These are phyloP conservation scores for Cherax quadricarinatus DNA, from an alignment of 1,140 invertebrate species.

Conservation along the genomic window DNA sequence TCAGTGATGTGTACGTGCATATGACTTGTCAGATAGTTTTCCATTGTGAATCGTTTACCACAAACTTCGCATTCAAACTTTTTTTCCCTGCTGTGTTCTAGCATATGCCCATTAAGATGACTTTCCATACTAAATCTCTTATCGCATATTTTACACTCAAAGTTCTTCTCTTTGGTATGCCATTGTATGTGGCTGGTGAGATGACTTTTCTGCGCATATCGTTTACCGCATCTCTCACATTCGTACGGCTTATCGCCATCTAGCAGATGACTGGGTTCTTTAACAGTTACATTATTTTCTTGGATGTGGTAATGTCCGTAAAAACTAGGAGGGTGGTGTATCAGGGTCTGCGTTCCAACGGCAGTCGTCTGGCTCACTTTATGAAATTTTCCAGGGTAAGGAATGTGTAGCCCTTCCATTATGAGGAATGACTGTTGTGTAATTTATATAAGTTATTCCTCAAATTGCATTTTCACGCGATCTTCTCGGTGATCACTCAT, in stretches of 20 bases:
- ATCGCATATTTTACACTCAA: conserved; percentile 58
- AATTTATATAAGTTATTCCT: not conserved
- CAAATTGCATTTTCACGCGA: conserved; percentile 13
- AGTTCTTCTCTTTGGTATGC: conserved; percentile 57
- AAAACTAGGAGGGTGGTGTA: conserved; percentile 37
- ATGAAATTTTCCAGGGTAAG: conserved; percentile 53
- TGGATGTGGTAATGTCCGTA: conserved; percentile 23
- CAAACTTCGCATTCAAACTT: conserved; percentile 57
- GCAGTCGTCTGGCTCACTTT: conserved; percentile 36
- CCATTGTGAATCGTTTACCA: conserved; percentile 58
- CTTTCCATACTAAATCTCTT: conserved; percentile 63
- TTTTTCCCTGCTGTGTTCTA: conserved; percentile 58
- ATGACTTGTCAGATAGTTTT: conserved; percentile 53
- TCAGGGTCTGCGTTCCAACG: conserved; percentile 36
- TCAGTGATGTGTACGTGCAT: conserved; percentile 58
- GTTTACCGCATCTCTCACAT: conserved; percentile 48
- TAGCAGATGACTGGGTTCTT: not conserved
- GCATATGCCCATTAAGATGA: conserved; percentile 61
- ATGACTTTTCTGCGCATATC: conserved; percentile 58
- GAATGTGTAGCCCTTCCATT: conserved; percentile 58
- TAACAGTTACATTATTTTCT: not conserved
- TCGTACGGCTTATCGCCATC: conserved; percentile 56
- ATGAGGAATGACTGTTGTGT: conserved; percentile 14
- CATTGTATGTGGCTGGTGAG: conserved; percentile 58
- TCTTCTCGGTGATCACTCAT: conserved; percentile 9